Base-by-base conservation (phyloP, 2,797 vertebrate genomes). In the Poliocrania exsul region DNA sequence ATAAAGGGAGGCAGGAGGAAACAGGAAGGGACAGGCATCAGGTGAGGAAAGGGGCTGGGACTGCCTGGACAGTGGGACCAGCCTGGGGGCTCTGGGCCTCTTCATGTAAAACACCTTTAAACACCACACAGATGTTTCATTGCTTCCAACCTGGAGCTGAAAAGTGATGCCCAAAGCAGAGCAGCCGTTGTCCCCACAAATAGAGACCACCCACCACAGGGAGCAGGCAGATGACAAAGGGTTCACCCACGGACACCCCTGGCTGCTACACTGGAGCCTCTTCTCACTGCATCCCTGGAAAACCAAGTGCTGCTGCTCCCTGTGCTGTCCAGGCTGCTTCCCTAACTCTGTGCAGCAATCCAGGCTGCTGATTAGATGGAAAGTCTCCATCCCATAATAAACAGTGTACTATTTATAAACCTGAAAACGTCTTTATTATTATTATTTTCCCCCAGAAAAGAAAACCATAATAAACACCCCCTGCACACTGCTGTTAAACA, bases 321-420 rank as follows among this genome's bases (percentile, higher is more conserved):
- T 0, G 12, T 1, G 3, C 85, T 49, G 61, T 13, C 65, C 90
- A 66, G n/a, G 24, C 23, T 16, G 64, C 65, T 79, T 26, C 61
- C 38, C 91, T 88, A 72, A 18, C 31, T n/a, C 65, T 15, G 8
- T 6, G 47, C 46, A 85, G 90, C 81, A 91, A 62, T 23, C 64
- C 5, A 75, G 78, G 75, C 95, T 57, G 83, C 85, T 53, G 11
- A 38, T 93, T 91, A 70, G 78, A 93, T 94, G 88, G 93, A 81
- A 73, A 91, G 35, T 33, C 84, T 89, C 97, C 96, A 95, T 95
- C 94, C 97, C 95, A 96, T 97, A 94, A 96, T 93, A 96, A 93
- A 82, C 88, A 81, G 49, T 0, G 28, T 64, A 85, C 96, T 97
- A 97, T 97, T 97, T 97, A 97, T 97, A 98, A 97, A 95, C 94